A percentile compares a stretch with the other conserved stretches of the same genome.
Conservation (phyloP, 2,888 invertebrate species). For the Acrobasis suavella region DNA sequence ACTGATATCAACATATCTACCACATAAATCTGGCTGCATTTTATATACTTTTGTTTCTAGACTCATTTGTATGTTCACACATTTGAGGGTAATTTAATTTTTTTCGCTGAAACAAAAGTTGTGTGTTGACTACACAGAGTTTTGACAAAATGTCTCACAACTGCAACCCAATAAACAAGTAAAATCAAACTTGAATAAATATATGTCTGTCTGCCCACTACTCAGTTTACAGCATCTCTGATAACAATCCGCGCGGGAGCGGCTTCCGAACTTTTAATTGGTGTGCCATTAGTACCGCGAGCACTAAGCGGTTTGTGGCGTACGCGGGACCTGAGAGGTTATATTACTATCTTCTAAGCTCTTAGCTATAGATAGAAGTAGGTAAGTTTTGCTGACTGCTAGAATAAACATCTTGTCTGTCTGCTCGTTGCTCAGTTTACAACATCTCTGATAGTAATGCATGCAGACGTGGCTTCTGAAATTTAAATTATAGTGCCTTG, state of each 20-base stretch:
- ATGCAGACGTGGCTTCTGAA: no score
- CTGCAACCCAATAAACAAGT: slow-evolving; percentile 13
- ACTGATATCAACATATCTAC: no score
- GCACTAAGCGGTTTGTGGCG: slow-evolving; percentile 82
- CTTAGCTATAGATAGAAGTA: no score
- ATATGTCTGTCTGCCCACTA: slow-evolving; percentile 30
- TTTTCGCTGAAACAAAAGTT: background rate
- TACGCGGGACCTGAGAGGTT: slow-evolving; percentile 57
- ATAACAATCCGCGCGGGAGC: slow-evolving; percentile 73
- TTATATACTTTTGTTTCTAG: no score
- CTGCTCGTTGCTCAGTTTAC: slow-evolving; percentile 47
- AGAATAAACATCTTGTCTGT: slow-evolving; percentile 39
- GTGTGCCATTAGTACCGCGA: slow-evolving; percentile 80
- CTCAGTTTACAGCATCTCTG: slow-evolving; percentile 64
- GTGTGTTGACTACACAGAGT: background rate
- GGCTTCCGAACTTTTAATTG: slow-evolving; percentile 80
- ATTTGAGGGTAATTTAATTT: no score
- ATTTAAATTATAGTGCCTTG: slow-evolving; percentile 80
- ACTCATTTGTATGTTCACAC: no score
- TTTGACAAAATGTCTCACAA: background rate
- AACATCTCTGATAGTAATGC: slow-evolving; percentile 69
- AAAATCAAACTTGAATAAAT: slow-evolving; percentile 39
- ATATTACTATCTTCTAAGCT: slow-evolving; percentile 24
- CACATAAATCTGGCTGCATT: no score
- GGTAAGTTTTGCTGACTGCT: slow-evolving; percentile 29